Percentiles rank a stretch among this genome's conserved stretches.
Conservation (phyloP, 1,140 invertebrate genomes). For the Zaprionus africanus region DNA sequence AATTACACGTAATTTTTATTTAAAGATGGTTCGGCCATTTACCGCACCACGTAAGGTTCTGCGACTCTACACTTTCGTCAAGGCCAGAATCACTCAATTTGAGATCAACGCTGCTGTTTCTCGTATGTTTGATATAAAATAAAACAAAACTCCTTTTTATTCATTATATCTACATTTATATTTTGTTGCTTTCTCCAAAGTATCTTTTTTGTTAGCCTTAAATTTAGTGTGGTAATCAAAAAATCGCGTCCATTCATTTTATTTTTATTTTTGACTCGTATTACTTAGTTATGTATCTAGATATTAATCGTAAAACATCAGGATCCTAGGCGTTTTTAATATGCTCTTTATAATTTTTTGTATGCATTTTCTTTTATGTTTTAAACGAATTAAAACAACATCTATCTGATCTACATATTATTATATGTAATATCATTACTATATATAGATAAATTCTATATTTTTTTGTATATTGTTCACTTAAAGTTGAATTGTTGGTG, state of each 20-base stretch:
- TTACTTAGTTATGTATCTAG: constrained; percentile 53
- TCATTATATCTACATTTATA: constrained; percentile 70
- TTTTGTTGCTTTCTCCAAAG: constrained; percentile 62
- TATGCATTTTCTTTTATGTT: constrained; percentile 43
- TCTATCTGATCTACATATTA: constrained; percentile 60
- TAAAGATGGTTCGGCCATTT: too few relatives aligned
- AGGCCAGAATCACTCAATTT: too few relatives aligned
- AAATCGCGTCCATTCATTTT: constrained; percentile 42
- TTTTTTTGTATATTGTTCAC: constrained; percentile 41
- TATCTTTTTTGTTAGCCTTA: constrained; percentile 60
- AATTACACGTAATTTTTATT: too few relatives aligned
- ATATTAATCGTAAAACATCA: constrained; percentile 62
- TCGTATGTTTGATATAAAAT: not conserved
- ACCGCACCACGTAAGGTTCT: too few relatives aligned
- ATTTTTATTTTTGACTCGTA: constrained; percentile 24
- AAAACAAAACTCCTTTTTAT: not conserved
- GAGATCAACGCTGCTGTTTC: too few relatives aligned
- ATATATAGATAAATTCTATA: constrained; percentile 28
- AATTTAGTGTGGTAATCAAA: constrained; percentile 63
- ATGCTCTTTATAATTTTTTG: constrained; percentile 37
- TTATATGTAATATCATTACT: constrained; percentile 33
- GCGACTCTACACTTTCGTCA: too few relatives aligned
- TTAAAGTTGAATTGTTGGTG: constrained; percentile 52
- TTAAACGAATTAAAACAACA: constrained; percentile 76
- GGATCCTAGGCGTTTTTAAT: constrained; percentile 38